These are phyloP conservation scores for Eurois occulta DNA, from an alignment of 2,888 invertebrate species.

Conservation along the genomic window DNA sequence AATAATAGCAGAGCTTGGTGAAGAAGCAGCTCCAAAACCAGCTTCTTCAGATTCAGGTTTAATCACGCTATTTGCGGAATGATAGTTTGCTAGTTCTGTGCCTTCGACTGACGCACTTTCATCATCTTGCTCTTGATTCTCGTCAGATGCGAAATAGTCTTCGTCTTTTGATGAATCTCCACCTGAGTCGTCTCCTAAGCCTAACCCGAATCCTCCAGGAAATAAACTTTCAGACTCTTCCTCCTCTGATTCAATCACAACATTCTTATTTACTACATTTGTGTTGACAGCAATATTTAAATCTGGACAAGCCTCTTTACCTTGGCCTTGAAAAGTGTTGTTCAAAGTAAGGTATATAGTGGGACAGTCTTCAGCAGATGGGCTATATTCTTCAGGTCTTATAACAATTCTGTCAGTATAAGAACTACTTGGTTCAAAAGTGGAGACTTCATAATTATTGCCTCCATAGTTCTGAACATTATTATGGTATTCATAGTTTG, in stretches of 20 bases:
- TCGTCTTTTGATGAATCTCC: conserved; percentile 77
- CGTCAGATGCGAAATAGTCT: conserved; percentile 80
- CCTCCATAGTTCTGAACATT: conserved; percentile 74
- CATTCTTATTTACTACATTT: conserved; percentile 91
- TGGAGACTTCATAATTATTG: conserved; percentile 83
- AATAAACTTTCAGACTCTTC: conserved; percentile 79
- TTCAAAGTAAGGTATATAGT: conserved; percentile 90
- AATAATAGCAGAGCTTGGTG: conserved; percentile 76
- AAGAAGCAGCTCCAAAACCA: conserved; percentile 74
- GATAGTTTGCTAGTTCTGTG: conserved; percentile 81
- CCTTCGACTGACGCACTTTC: conserved; percentile 84
- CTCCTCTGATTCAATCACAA: conserved; percentile 86
- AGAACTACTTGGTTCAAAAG: conserved; percentile 82
- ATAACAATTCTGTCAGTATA: conserved; percentile 88
- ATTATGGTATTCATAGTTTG: conserved; percentile 80
- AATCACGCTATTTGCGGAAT: conserved; percentile 76
- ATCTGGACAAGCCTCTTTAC: conserved; percentile 92
- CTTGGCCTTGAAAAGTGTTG: conserved; percentile 89
- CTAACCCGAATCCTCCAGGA: conserved; percentile 81
- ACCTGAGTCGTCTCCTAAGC: conserved; percentile 80
- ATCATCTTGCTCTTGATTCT: conserved; percentile 74
- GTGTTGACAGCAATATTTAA: conserved; percentile 93
- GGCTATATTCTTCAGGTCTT: conserved; percentile 87
- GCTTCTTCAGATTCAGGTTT: conserved; percentile 77
- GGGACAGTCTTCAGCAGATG: conserved; percentile 88